phyloP scores from a whole-genome alignment of 1,140 invertebrate species.

The Drosophila ironensis region DNA sequence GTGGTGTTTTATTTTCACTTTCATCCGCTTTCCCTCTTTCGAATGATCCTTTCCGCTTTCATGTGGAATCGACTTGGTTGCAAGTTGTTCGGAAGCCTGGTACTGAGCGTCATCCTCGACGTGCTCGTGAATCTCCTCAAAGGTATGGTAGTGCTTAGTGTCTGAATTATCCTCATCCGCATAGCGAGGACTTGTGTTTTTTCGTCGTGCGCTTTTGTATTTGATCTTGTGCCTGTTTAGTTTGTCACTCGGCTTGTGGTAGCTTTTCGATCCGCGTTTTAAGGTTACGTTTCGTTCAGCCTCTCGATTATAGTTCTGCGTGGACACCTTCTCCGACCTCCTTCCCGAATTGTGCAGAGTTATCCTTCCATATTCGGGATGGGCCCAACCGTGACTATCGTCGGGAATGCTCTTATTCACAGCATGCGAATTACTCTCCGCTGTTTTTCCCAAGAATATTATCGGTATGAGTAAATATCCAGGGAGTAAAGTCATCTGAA shows the following conservation, averaged over 20 bases:
- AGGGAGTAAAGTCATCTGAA: slow-evolving; percentile 18
- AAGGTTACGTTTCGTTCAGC: neutral
- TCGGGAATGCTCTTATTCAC: slow-evolving; percentile 7
- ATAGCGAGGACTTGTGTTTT: neutral
- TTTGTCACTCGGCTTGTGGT: slow-evolving; percentile 10
- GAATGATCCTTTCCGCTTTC: neutral
- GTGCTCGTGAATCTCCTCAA: slow-evolving; percentile 58
- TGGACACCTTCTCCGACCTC: neutral
- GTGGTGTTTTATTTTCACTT: slow-evolving; percentile 84
- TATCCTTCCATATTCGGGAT: slow-evolving; percentile 16
- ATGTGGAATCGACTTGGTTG: slow-evolving; percentile 18
- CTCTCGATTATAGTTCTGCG: slow-evolving; percentile 1
- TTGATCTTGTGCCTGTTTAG: slow-evolving; percentile 4
- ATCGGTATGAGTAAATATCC: slow-evolving; percentile 16
- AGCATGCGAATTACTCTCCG: neutral
- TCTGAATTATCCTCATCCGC: slow-evolving; percentile 14
- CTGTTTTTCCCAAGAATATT: slow-evolving; percentile 9
- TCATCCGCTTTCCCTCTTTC: slow-evolving; percentile 33
- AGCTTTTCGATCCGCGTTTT: neutral
- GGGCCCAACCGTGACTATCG: neutral
- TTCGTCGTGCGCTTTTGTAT: neutral
- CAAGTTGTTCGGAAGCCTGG: slow-evolving; percentile 37
- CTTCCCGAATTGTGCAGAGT: neutral
- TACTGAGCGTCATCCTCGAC: slow-evolving; percentile 45
- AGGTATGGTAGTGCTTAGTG: slow-evolving; percentile 35